Evolutionary conservation across 1,140 invertebrate genomes (phyloP).

Genomic region (Caenorhabditis briggsae): DNA sequence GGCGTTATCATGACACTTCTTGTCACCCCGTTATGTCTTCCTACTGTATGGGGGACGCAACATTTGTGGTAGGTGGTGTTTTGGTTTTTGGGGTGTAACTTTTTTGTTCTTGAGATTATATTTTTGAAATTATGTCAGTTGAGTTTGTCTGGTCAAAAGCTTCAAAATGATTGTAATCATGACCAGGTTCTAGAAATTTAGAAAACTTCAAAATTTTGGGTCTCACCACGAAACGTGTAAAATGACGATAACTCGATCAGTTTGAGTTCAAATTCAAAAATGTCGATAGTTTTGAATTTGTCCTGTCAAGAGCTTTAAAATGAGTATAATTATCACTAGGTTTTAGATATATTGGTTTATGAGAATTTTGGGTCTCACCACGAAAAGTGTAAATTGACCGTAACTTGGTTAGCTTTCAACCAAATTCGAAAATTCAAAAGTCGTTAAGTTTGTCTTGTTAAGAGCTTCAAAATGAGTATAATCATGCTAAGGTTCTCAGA

Average conservation of each 20-base stretch:
- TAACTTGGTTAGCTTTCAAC: neutral
- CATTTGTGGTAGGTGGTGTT: slow-evolving; percentile 58
- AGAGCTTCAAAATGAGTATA: neutral
- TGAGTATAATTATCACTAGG: no score
- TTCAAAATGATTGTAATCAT: neutral
- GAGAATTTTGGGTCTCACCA: neutral
- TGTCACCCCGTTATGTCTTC: slow-evolving; percentile 67
- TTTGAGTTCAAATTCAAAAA: neutral
- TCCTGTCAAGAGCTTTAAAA: neutral
- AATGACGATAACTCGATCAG: neutral
- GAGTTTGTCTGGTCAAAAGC: no score
- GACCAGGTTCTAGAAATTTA: neutral
- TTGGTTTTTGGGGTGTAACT: slow-evolving; percentile 1
- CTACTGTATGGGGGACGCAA: slow-evolving; percentile 66
- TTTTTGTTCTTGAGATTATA: no score
- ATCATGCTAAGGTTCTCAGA: neutral
- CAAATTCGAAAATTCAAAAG: no score
- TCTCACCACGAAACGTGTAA: neutral
- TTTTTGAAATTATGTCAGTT: no score
- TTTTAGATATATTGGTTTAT: no score
- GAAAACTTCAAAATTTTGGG: neutral
- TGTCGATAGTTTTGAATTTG: neutral
- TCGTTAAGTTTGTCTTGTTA: no score
- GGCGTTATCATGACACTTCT: slow-evolving; percentile 63
- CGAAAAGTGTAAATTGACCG: neutral